Evolutionary conservation across 1,140 invertebrate species (phyloP).

Genomic region (Drosophila repleta): DNA sequence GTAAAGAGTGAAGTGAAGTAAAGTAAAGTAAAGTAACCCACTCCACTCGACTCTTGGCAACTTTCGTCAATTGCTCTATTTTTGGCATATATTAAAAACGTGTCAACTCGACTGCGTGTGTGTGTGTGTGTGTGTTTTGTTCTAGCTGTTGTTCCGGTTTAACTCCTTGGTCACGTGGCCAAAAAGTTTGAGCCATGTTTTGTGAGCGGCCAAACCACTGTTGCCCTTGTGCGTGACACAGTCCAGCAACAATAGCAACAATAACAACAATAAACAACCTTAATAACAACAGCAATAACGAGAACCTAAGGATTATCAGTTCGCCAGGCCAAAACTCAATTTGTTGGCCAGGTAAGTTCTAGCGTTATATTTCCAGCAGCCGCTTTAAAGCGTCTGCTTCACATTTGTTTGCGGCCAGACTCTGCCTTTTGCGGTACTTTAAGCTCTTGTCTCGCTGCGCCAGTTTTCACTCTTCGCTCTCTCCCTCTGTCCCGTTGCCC

Average conservation of each 20-base stretch:
- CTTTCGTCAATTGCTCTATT: constrained; percentile 38
- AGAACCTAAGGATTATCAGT: constrained; percentile 66
- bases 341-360: constrained; percentile 61
- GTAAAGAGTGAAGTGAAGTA: neutral
- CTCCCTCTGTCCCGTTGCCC: neutral
- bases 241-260: constrained; percentile 39
- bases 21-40: neutral
- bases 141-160: constrained; percentile 19
- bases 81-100: constrained; percentile 58
- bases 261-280: constrained; percentile 9
- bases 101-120: constrained; percentile 8
- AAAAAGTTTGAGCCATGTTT: constrained; percentile 59
- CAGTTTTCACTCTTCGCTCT: constrained; percentile 39
- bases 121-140: constrained; percentile 39
- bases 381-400: constrained; percentile 13
- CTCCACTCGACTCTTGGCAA: constrained; percentile 4
- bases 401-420: neutral
- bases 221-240: constrained; percentile 71
- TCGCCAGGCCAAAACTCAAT: constrained; percentile 35
- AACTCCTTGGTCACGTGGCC: constrained; percentile 68
- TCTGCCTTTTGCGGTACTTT: constrained; percentile 51
- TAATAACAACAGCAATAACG: constrained; percentile 15
- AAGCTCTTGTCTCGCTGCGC: constrained; percentile 61
- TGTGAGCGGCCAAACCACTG: constrained; percentile 32
- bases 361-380: neutral